phyloP scores from a whole-genome alignment of 2,888 invertebrate species.

The Callyntrura sp. region DNA sequence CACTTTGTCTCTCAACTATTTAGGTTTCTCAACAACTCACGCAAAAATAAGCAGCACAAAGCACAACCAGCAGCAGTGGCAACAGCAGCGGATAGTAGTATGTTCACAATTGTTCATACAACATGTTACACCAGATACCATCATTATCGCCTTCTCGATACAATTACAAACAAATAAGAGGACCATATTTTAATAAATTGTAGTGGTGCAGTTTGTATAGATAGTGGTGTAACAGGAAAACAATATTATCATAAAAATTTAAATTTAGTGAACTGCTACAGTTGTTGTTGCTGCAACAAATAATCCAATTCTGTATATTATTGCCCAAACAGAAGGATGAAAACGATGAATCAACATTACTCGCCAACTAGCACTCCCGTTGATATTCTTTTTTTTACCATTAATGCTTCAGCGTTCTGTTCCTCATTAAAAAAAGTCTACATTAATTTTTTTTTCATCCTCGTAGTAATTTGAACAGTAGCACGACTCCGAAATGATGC shows the following conservation, averaged over 20 bases:
- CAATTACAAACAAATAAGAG: constrained; percentile 44
- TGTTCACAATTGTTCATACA: background rate
- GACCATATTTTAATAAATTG: constrained; percentile 49
- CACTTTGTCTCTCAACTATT: background rate
- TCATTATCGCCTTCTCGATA: background rate
- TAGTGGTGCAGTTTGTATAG: no score
- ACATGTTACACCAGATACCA: background rate
- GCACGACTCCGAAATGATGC: background rate
- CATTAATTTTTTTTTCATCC: background rate
- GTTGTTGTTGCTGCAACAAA: background rate
- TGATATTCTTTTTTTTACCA: background rate
- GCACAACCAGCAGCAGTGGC: background rate
- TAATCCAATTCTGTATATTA: background rate
- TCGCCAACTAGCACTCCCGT: constrained; percentile 18
- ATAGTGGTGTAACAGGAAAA: background rate
- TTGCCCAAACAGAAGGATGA: constrained; percentile 6
- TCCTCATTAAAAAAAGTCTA: constrained; percentile 27
- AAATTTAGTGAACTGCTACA: constrained; percentile 6
- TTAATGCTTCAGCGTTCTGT: background rate
- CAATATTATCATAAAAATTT: constrained; percentile 7
- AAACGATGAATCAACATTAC: background rate
- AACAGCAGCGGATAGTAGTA: constrained; percentile 2
- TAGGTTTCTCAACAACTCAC: background rate
- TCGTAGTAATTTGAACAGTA: background rate
- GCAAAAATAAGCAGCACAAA: background rate